A percentile compares a stretch with the other conserved stretches of the same genome.
These are phyloP conservation scores for Pavo muticus DNA, from an alignment of 2,113 vertebrate species.

Conservation along the genomic window DNA sequence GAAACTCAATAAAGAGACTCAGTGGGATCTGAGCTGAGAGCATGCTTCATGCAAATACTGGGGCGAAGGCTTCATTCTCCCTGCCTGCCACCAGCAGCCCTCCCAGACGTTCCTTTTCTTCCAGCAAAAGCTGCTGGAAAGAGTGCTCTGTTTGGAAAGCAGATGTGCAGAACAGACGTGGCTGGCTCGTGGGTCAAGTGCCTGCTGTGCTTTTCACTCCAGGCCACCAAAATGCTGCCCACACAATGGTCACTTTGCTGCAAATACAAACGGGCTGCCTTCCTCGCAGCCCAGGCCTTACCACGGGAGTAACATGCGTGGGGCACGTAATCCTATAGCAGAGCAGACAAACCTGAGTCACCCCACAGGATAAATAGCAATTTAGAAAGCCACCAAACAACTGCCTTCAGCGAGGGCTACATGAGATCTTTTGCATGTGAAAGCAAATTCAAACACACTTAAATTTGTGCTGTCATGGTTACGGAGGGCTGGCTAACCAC, in stretches of 20 bases:
- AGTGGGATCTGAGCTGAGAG: background rate
- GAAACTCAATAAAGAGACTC: background rate
- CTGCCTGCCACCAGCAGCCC: background rate
- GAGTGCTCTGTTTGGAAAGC: background rate
- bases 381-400: background rate
- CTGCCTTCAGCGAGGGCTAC: background rate
- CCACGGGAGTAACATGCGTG: rapidly evolving
- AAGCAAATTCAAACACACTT: background rate
- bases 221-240: background rate
- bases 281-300: background rate
- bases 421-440: background rate
- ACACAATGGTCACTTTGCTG: background rate
- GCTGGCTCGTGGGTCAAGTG: background rate
- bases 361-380: background rate
- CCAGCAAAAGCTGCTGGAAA: background rate
- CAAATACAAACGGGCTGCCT: background rate
- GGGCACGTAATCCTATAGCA: background rate
- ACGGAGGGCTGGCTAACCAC: background rate
- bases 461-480: background rate
- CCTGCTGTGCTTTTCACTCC: background rate
- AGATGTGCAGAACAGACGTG: background rate
- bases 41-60: background rate
- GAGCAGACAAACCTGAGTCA: background rate
- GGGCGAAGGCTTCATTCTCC: background rate
- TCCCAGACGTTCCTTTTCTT: background rate